Base-by-base conservation (phyloP, 2,888 invertebrate species). In the Hoplodrina blanda region DNA sequence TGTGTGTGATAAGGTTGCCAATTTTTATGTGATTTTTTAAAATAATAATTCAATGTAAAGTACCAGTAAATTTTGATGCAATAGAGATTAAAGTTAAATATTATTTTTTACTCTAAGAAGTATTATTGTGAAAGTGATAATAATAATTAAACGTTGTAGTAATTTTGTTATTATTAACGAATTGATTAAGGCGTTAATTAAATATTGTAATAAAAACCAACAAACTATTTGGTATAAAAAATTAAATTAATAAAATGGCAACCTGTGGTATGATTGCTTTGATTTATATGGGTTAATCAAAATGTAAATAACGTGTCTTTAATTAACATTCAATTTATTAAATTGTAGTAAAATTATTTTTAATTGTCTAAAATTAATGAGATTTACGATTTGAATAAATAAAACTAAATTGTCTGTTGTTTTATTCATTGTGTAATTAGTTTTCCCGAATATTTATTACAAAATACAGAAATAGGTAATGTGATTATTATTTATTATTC, bases 271-370 rank as follows among this genome's bases (percentile, higher is more conserved):
- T 81, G 66, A 76, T 44, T 76, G 69, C 25, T 52, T 55, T 41
- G 50, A 62, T 70, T 66, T 62, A 67, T 61, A 66, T 59, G 70
- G 33, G 17, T 61, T 69, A 69, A 72, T 72, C 49, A 68, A 78
- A 76, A 69, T 84, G 80, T 83, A 82, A 82, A 80, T 84, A 82
- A 81, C 72, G 56, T 62, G 46, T 66, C 55, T 56, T 59, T 53
- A 53, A 72, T 52, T 74, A 77, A 60, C 52, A 72, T 61, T 62
- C 60, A 62, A 52, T 54, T 41, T 71, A 69, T 66, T 56, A 61
- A 66, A 76, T 54, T 76, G 49, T 73, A 76, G 49, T 59, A 50
- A 76, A 61, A 52, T 57, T 72, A 73, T 60, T 83, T 71, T 71
- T 71, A 71, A 55, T 17, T 56, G n/a, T 68, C 62, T 69, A 59